These are phyloP conservation scores for Siphlonurus alternatus DNA, from an alignment of 2,888 invertebrate genomes.

Conservation along the genomic window DNA sequence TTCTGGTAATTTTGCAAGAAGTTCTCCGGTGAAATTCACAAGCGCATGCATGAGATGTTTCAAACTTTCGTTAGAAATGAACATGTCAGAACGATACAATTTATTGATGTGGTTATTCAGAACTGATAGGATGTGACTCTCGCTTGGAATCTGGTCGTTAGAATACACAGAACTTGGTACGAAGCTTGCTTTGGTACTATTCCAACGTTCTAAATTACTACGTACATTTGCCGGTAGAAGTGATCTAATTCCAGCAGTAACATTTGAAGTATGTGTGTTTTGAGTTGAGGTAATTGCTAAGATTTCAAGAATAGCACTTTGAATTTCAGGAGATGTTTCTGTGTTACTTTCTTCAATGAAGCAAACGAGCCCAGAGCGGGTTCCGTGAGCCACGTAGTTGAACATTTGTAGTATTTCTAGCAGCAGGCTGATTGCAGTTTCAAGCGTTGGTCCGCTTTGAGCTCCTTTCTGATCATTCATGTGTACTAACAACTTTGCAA, in stretches of 20 bases:
- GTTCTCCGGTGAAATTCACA: constrained; percentile 44
- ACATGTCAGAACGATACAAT: constrained; percentile 38
- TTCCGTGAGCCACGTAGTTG: not conserved
- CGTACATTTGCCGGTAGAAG: constrained; percentile 36
- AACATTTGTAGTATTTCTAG: not conserved
- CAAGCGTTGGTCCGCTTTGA: not conserved
- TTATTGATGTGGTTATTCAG: constrained; percentile 41
- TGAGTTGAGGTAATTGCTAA: constrained; percentile 28
- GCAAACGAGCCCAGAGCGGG: not conserved
- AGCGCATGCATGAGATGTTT: constrained; percentile 45
- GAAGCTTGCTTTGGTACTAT: constrained; percentile 23
- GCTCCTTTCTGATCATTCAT: constrained; percentile 30
- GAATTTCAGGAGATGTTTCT: not conserved
- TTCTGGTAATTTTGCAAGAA: constrained; percentile 32
- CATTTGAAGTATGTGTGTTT: constrained; percentile 24
- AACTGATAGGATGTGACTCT: constrained; percentile 63
- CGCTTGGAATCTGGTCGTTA: constrained; percentile 64
- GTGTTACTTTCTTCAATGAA: not conserved
- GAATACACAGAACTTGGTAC: constrained; percentile 29
- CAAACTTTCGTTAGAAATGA: constrained; percentile 42
- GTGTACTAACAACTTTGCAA: constrained; percentile 55
- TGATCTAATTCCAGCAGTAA: constrained; percentile 32
- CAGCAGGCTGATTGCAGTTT: not conserved
- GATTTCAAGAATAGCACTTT: constrained; percentile 21
- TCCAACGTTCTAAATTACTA: constrained; percentile 44